phyloP scores from a whole-genome alignment of 1,140 invertebrate species.

The Drosophila punjabiensis region DNA sequence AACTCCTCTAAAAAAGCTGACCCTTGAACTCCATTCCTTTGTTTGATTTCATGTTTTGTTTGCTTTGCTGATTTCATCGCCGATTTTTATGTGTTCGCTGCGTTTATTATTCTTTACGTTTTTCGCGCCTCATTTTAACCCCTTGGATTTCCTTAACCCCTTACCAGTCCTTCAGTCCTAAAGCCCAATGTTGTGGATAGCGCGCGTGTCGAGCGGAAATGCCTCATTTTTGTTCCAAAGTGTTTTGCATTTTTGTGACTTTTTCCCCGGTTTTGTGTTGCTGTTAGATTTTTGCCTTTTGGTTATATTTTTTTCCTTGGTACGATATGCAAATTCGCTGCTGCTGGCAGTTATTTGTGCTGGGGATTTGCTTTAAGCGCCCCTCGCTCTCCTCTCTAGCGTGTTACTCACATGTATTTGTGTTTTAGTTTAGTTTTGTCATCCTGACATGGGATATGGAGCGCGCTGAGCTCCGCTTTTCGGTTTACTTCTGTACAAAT shows the following conservation, averaged over 20 bases:
- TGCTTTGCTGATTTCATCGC: slow-evolving; percentile 71
- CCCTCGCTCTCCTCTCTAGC: slow-evolving; percentile 20
- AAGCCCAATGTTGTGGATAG: slow-evolving; percentile 1
- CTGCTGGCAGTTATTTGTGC: slow-evolving; percentile 73
- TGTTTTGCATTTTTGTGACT: slow-evolving; percentile 82
- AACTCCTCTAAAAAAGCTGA: background rate
- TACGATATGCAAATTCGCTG: slow-evolving; percentile 75
- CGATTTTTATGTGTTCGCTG: slow-evolving; percentile 75
- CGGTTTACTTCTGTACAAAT: slow-evolving; percentile 47
- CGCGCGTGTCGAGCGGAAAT: slow-evolving; percentile 77
- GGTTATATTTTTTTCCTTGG: slow-evolving; percentile 52
- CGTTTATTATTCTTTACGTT: slow-evolving; percentile 74
- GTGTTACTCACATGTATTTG: slow-evolving; percentile 76
- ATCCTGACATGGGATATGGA: slow-evolving; percentile 55
- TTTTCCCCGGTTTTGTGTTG: slow-evolving; percentile 15
- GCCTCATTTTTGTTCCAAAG: slow-evolving; percentile 76
- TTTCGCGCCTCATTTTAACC: slow-evolving; percentile 78
- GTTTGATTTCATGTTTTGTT: slow-evolving; percentile 45
- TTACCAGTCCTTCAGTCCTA: slow-evolving; percentile 22
- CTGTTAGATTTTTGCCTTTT: slow-evolving; percentile 52
- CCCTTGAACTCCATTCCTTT: slow-evolving; percentile 30
- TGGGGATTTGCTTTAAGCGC: slow-evolving; percentile 76
- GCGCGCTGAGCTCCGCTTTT: slow-evolving; percentile 22
- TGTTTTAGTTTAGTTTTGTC: slow-evolving; percentile 81
- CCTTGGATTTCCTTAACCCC: slow-evolving; percentile 47